Conservation (phyloP, 2,113 vertebrate genomes). For the Indri indri region DNA sequence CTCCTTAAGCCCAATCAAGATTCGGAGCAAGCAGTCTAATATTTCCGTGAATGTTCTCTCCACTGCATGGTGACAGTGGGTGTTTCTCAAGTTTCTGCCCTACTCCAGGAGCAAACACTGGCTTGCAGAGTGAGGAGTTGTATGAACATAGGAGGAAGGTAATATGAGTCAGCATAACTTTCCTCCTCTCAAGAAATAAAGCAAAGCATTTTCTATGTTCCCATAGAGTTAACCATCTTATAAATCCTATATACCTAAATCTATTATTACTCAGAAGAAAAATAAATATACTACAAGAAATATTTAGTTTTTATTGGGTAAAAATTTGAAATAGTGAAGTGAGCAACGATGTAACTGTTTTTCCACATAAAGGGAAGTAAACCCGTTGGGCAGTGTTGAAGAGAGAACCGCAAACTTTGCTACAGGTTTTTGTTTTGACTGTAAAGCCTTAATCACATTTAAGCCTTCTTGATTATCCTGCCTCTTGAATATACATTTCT, state of each 20-base stretch:
- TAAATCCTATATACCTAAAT: background rate
- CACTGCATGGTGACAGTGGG: no score
- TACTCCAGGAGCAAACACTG: background rate
- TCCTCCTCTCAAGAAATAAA: background rate
- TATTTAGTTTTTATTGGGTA: background rate
- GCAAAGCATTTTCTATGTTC: background rate
- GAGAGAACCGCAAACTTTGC: background rate
- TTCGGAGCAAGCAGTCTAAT: background rate
- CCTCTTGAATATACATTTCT: conserved; percentile 5
- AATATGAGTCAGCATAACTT: background rate
- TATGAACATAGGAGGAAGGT: background rate
- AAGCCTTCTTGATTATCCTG: conserved; percentile 43
- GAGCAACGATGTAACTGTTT: background rate
- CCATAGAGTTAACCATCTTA: background rate
- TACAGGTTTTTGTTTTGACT: background rate
- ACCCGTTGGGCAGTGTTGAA: accelerated
- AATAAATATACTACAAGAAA: background rate
- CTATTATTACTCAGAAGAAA: background rate
- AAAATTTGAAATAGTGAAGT: background rate
- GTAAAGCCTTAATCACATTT: background rate
- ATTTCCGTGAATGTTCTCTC: background rate
- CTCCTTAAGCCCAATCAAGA: background rate
- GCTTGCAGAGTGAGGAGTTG: background rate
- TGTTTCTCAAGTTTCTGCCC: background rate
- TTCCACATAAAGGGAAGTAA: background rate